Conservation (phyloP, 2,797 vertebrate species). For the Chloroceryle amazona region DNA sequence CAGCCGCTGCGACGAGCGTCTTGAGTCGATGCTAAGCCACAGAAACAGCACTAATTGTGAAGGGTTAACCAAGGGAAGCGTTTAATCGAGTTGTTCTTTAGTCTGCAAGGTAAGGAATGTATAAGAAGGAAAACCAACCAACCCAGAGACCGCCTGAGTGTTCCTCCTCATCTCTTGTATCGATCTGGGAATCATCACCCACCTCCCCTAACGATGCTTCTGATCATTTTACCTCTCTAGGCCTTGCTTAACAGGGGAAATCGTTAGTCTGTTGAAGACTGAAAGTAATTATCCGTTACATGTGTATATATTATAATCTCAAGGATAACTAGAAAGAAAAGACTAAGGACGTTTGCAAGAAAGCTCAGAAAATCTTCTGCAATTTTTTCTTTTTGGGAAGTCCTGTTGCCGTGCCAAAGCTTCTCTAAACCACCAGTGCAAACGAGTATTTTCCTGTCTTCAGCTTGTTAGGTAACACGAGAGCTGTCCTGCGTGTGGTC, state of each 20-base stretch:
- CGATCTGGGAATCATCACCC: neutral
- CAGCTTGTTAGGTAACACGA: neutral
- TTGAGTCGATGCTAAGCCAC: constrained; percentile 21
- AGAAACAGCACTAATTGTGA: constrained; percentile 24
- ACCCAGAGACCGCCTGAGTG: neutral
- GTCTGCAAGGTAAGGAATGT: neutral
- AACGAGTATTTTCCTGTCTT: neutral
- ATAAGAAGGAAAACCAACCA: neutral
- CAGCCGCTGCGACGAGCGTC: neutral
- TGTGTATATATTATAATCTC: constrained; percentile 3
- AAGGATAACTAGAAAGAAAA: constrained; percentile 35
- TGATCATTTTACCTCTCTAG: constrained; percentile 25
- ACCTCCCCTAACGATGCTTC: neutral
- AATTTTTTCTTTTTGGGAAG: neutral
- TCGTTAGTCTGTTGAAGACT: constrained; percentile 42
- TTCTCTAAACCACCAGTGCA: neutral
- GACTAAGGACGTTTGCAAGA: neutral
- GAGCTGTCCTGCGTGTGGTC: neutral
- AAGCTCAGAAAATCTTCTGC: neutral
- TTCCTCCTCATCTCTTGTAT: neutral
- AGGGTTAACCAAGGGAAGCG: constrained; percentile 15
- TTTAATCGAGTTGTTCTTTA: neutral
- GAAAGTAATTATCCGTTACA: neutral
- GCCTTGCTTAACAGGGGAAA: constrained; percentile 52
- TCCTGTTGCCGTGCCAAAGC: constrained; percentile 35